These are phyloP conservation scores for Syrmaticus mikado DNA, from an alignment of 2,113 vertebrate species.

Conservation along the genomic window DNA sequence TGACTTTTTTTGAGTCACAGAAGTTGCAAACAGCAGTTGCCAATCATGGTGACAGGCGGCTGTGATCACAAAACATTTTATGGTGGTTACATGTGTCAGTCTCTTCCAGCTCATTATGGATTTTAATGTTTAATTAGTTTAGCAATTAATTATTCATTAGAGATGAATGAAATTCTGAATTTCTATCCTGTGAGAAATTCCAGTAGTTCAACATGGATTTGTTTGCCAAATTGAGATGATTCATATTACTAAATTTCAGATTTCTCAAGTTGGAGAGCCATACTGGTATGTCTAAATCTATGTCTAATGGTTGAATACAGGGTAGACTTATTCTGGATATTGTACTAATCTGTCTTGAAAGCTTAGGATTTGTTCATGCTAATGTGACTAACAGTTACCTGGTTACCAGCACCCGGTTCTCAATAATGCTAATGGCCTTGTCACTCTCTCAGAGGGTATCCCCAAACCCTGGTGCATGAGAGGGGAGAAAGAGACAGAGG, in stretches of 20 bases:
- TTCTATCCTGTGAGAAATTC: neutral
- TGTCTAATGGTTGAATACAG: neutral
- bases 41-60: neutral
- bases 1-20: neutral
- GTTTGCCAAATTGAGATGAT: neutral
- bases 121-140: neutral
- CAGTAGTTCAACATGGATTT: neutral
- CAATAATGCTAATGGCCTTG: neutral
- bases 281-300: neutral
- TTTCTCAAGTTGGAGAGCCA: neutral
- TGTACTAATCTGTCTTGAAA: neutral
- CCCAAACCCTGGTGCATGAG: neutral
- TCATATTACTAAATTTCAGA: neutral
- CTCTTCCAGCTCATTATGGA: neutral
- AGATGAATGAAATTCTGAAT: neutral
- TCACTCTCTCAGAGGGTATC: neutral
- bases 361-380: neutral
- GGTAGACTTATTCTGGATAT: neutral
- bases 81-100: neutral
- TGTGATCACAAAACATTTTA: neutral
- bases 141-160: neutral
- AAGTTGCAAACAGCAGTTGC: neutral
- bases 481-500: neutral
- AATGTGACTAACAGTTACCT: neutral
- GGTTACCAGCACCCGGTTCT: neutral